Evolutionary conservation across 1,140 invertebrate genomes (phyloP).

Genomic region (Vanessa atalanta): DNA sequence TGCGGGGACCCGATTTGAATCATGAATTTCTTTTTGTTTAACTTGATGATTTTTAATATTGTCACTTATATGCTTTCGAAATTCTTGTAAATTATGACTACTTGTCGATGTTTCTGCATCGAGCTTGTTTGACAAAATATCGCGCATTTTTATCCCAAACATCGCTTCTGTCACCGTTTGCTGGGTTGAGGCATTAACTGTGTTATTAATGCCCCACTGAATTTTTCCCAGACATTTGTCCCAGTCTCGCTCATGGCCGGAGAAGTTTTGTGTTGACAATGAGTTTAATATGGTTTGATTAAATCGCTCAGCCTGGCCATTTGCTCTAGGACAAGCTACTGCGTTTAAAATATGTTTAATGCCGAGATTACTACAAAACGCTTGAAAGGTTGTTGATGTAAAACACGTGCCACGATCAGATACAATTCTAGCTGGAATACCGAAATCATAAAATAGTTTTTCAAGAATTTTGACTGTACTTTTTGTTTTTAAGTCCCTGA

Average conservation of each 20-base stretch:
- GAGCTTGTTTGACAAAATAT: constrained; percentile 21
- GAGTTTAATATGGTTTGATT: background rate
- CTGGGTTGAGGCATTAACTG: constrained; percentile 34
- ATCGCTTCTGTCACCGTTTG: constrained; percentile 41
- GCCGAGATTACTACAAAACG: constrained; percentile 31
- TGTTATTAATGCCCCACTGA: constrained; percentile 46
- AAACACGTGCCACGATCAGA: constrained; percentile 40
- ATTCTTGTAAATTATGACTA: background rate
- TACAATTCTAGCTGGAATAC: constrained; percentile 35
- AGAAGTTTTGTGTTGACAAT: background rate
- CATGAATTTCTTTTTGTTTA: no score
- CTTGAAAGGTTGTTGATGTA: constrained; percentile 40
- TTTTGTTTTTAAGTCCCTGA: constrained; percentile 43
- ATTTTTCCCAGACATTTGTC: constrained; percentile 22
- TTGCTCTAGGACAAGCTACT: constrained; percentile 40
- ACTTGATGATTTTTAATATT: no score
- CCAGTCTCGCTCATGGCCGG: background rate
- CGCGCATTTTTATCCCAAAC: constrained; percentile 36
- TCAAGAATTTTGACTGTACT: constrained; percentile 34
- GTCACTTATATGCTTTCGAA: background rate
- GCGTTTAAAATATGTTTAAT: constrained; percentile 48
- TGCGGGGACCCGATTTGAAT: no score
- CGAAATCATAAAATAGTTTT: constrained; percentile 42
- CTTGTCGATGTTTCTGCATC: background rate
- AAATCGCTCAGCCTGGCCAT: constrained; percentile 11